Evolutionary conservation across 2,888 invertebrate genomes (phyloP).

Genomic region (Protonemura montana): DNA sequence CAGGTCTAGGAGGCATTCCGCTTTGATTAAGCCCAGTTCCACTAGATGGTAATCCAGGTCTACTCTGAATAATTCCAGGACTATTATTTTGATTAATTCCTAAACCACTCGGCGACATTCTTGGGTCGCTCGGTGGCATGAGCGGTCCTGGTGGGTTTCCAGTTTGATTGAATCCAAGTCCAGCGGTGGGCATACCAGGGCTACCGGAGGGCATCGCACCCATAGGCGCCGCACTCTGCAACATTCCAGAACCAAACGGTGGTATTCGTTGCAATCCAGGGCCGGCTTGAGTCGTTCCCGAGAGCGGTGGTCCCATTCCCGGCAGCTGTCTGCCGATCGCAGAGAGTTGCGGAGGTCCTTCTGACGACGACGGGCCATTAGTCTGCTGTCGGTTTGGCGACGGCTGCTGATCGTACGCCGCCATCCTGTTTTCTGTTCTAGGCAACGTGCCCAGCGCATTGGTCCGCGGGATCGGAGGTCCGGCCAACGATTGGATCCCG

Average conservation of each 20-base stretch:
- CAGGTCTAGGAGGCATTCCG: background rate
- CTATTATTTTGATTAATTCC: constrained; percentile 16
- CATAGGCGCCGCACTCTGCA: constrained; percentile 45
- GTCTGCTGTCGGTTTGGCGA: background rate
- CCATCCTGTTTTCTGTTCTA: constrained; percentile 46
- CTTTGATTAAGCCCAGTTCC: background rate
- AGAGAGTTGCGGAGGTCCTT: background rate
- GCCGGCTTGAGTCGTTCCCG: background rate
- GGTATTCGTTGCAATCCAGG: background rate
- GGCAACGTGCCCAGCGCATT: constrained; percentile 50
- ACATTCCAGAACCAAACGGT: constrained; percentile 51
- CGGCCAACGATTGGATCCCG: background rate
- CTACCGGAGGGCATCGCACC: constrained; percentile 42
- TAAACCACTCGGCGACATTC: background rate
- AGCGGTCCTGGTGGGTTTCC: background rate
- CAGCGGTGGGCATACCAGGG: constrained; percentile 33
- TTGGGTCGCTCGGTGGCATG: background rate
- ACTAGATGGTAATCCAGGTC: constrained; percentile 47
- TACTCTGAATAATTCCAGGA: constrained; percentile 49
- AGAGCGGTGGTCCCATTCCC: background rate
- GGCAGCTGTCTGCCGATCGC: background rate
- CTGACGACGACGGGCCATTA: background rate
- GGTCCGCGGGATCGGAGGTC: constrained; percentile 45
- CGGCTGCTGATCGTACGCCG: constrained; percentile 47
- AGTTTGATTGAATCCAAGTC: too few relatives aligned